phyloP scores from a whole-genome alignment of 2,888 invertebrate genomes.

The Melitaea athalia region DNA sequence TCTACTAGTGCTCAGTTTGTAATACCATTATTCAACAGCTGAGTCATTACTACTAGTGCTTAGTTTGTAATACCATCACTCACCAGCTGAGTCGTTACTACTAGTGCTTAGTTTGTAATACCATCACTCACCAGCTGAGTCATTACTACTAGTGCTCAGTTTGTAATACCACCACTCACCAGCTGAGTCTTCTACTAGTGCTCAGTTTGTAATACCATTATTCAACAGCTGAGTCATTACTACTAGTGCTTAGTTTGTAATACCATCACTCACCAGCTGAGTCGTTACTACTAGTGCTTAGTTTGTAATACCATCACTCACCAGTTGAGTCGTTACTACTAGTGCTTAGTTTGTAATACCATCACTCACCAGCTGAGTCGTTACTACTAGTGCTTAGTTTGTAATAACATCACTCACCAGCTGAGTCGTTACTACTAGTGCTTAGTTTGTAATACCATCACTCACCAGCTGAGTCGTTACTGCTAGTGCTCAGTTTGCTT shows the following conservation, averaged over 20 bases:
- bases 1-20: constrained; percentile 23
- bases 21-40: constrained; percentile 6
- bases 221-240: constrained; percentile 17
- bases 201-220: constrained; percentile 13
- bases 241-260: constrained; percentile 18
- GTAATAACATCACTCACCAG: neutral
- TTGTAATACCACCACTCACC: neutral
- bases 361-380: constrained; percentile 17
- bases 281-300: constrained; percentile 25
- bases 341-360: constrained; percentile 15
- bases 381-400: constrained; percentile 25
- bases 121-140: constrained; percentile 14
- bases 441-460: constrained; percentile 4
- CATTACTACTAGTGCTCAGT: constrained; percentile 26
- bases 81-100: constrained; percentile 20
- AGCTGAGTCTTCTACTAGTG: constrained; percentile 26
- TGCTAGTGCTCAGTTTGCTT: constrained; percentile 24
- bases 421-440: constrained; percentile 24
- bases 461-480: constrained; percentile 16
- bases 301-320: neutral
- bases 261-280: constrained; percentile 13
- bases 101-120: constrained; percentile 18
- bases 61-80: constrained; percentile 2
- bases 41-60: constrained; percentile 24
- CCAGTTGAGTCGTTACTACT: constrained; percentile 22